A percentile compares a stretch with the other conserved stretches of the same genome.
phyloP scores from a whole-genome alignment of 2,797 vertebrate species.

The Arnoldichthys spilopterus region DNA sequence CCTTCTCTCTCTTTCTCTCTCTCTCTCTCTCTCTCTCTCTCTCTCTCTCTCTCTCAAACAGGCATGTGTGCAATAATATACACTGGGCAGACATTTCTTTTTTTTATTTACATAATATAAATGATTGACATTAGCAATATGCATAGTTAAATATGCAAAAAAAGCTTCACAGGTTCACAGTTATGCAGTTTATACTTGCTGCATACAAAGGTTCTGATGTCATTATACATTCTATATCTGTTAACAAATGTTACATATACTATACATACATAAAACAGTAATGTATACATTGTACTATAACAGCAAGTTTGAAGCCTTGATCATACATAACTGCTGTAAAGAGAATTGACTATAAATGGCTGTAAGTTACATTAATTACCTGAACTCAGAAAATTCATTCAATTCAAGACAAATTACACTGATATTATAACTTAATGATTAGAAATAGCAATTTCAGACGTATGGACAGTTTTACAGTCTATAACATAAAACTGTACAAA shows the following conservation, averaged over 20 bases:
- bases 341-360: not conserved
- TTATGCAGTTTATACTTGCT: not conserved
- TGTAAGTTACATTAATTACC: too few species aligned
- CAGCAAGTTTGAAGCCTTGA: not conserved
- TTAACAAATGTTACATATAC: too few species aligned
- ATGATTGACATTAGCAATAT: conserved; percentile 41
- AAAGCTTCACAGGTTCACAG: conserved; percentile 14
- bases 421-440: not conserved
- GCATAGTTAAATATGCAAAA: conserved; percentile 35
- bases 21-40: not conserved
- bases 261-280: not conserved
- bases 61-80: not conserved
- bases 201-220: not conserved
- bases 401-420: not conserved
- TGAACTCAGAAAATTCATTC: not conserved
- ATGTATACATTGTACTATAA: not conserved
- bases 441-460: not conserved
- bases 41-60: not conserved
- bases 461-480: not conserved
- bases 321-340: not conserved
- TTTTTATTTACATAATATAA: conserved; percentile 36
- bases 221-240: conserved; percentile 1
- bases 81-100: not conserved
- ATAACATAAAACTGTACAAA: not conserved
- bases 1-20: not conserved